phyloP scores from a whole-genome alignment of 2,113 vertebrate genomes.

The Oncorhynchus keta region DNA sequence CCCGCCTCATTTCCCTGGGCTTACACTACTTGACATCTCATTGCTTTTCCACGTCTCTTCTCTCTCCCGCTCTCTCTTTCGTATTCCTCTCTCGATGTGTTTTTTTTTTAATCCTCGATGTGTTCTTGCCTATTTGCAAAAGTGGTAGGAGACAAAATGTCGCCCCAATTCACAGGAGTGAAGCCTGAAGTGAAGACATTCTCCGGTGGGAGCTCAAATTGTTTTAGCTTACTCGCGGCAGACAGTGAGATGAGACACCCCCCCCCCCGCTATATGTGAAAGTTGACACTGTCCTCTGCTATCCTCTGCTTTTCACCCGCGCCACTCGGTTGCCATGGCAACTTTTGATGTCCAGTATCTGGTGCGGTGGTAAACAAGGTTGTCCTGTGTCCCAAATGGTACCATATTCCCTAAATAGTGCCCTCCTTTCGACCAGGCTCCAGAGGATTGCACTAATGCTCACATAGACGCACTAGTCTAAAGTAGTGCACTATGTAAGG shows the following conservation, averaged over 20 bases:
- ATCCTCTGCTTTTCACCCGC: neutral
- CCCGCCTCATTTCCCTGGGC: slow-evolving; percentile 34
- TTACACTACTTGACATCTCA: slow-evolving; percentile 48
- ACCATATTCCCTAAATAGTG: too few relatives aligned
- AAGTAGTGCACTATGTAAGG: neutral
- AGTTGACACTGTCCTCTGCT: neutral
- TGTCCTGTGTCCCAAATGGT: too few relatives aligned
- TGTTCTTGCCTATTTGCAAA: slow-evolving; percentile 31
- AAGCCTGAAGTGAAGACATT: slow-evolving; percentile 13
- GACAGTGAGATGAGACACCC: neutral
- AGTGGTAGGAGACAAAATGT: slow-evolving; percentile 37
- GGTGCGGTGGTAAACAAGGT: slow-evolving; percentile 3
- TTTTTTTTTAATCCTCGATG: slow-evolving; percentile 7
- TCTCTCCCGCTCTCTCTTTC: neutral
- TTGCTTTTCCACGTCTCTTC: slow-evolving; percentile 19
- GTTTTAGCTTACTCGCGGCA: slow-evolving; percentile 8
- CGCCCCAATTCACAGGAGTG: slow-evolving; percentile 23
- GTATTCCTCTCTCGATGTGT: neutral
- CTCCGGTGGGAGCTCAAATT: neutral
- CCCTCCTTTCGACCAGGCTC: too few relatives aligned
- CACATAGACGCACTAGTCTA: too few relatives aligned
- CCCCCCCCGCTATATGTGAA: neutral
- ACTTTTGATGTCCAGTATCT: slow-evolving; percentile 20
- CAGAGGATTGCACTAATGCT: too few relatives aligned
- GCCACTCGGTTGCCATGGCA: slow-evolving; percentile 36